Percentiles rank a stretch among this genome's conserved stretches.
Conservation (phyloP, 2,797 vertebrate species). For the Thunnus albacares region DNA sequence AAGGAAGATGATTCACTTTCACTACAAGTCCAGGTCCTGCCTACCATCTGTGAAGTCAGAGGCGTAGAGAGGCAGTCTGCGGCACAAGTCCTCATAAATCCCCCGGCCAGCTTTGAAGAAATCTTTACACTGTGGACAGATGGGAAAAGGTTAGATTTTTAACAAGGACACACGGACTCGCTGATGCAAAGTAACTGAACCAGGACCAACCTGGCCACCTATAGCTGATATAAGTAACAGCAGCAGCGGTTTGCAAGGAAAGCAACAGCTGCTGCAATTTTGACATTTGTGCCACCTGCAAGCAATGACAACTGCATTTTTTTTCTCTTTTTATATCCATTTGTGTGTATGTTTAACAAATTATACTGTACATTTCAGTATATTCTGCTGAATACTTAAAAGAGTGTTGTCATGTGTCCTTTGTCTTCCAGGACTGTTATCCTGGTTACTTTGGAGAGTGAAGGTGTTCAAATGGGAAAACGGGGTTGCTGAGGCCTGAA, state of each 20-base stretch:
- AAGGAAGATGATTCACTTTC: conserved; percentile 75
- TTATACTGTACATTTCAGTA: too few relatives aligned
- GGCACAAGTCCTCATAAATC: conserved; percentile 93
- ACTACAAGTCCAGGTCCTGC: conserved; percentile 58
- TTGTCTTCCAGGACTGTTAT: too few relatives aligned
- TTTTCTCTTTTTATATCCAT: neutral
- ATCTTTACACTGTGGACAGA: conserved; percentile 84
- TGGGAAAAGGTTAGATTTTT: conserved; percentile 39
- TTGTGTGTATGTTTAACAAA: neutral
- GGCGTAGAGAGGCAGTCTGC: conserved; percentile 91
- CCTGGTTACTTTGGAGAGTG: too few relatives aligned
- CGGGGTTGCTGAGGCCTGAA: neutral
- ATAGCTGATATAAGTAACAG: neutral
- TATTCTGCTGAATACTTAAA: neutral
- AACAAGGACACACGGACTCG: conserved; percentile 3
- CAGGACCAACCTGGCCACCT: neutral
- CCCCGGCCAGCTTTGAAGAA: conserved; percentile 92
- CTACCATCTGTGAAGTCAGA: conserved; percentile 93
- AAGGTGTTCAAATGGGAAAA: too few relatives aligned
- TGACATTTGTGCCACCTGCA: conserved; percentile 4
- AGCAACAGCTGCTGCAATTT: neutral
- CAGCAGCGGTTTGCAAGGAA: neutral
- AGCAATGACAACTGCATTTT: neutral
- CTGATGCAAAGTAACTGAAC: too few relatives aligned
- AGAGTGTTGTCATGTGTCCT: too few relatives aligned